These are phyloP conservation scores for Eupithecia tripunctaria DNA, from an alignment of 2,888 invertebrate species.

Conservation along the genomic window DNA sequence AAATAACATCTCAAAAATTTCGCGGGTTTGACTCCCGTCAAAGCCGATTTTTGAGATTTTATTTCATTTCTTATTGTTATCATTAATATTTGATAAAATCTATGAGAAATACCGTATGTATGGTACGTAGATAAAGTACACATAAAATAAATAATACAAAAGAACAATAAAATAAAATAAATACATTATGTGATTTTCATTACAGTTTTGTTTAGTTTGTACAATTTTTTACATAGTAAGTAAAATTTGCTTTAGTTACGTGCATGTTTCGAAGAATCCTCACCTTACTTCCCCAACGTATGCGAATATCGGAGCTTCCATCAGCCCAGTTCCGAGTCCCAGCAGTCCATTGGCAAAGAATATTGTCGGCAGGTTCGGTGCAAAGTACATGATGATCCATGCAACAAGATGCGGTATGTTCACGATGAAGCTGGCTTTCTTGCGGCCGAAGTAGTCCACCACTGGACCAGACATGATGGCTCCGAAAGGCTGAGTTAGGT, in stretches of 20 bases:
- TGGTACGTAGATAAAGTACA: too few species aligned
- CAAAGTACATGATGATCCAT: constrained; percentile 82
- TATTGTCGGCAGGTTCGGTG: constrained; percentile 72
- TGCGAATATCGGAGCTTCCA: constrained; percentile 85
- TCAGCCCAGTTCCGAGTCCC: constrained; percentile 83
- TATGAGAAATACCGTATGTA: not conserved
- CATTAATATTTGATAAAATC: not conserved
- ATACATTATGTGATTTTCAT: not conserved
- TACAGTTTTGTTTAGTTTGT: not conserved
- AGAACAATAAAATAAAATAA: too few species aligned
- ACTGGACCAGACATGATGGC: constrained; percentile 82
- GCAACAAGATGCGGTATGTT: constrained; percentile 83
- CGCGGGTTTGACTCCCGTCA: too few species aligned
- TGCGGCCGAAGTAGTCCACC: constrained; percentile 83
- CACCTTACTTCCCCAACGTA: constrained; percentile 86
- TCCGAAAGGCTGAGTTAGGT: constrained; percentile 83
- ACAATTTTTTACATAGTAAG: not conserved
- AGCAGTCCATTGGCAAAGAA: constrained; percentile 79
- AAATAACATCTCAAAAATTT: too few species aligned
- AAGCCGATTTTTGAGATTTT: too few species aligned
- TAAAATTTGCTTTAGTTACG: not conserved
- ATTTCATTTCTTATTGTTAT: too few species aligned
- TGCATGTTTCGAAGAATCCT: not conserved
- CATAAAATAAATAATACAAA: too few species aligned
- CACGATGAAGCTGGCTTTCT: constrained; percentile 80